Conservation (phyloP, 2,888 invertebrate genomes). For the Nineta flava region DNA sequence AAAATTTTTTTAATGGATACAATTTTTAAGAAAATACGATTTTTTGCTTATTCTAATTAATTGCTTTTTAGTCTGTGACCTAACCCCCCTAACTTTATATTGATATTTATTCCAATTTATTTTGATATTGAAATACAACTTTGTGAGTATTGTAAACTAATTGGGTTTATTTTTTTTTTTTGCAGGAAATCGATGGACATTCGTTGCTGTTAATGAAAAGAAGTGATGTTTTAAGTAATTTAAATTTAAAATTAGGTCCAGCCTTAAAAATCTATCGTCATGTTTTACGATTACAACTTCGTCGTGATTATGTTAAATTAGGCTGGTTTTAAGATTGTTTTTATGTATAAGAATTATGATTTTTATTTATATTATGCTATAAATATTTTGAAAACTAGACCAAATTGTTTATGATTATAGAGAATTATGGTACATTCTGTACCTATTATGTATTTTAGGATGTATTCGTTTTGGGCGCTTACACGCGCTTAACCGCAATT, state of each 20-base stretch:
- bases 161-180: slow-evolving; percentile 14
- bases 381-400: neutral
- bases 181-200: slow-evolving; percentile 80
- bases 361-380: neutral
- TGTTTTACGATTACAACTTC: slow-evolving; percentile 63
- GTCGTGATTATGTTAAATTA: slow-evolving; percentile 53
- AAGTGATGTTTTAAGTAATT: slow-evolving; percentile 64
- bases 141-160: too few relatives aligned
- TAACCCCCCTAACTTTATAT: too few relatives aligned
- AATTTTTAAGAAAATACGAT: too few relatives aligned
- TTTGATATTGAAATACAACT: too few relatives aligned
- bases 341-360: neutral
- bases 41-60: too few relatives aligned
- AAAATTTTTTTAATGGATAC: too few relatives aligned
- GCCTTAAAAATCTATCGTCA: slow-evolving; percentile 73
- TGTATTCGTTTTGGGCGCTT: too few relatives aligned
- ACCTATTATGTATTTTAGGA: too few relatives aligned
- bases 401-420: neutral
- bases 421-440: neutral
- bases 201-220: slow-evolving; percentile 71
- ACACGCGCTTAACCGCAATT: too few relatives aligned
- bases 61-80: too few relatives aligned
- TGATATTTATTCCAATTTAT: too few relatives aligned
- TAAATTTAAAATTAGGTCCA: slow-evolving; percentile 73
- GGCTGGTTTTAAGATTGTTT: slow-evolving; percentile 43